Evolutionary conservation across 2,113 vertebrate species (phyloP), one percentile per base, ranked within the genome.

Genomic region (Sisor rabdophorus): DNA sequence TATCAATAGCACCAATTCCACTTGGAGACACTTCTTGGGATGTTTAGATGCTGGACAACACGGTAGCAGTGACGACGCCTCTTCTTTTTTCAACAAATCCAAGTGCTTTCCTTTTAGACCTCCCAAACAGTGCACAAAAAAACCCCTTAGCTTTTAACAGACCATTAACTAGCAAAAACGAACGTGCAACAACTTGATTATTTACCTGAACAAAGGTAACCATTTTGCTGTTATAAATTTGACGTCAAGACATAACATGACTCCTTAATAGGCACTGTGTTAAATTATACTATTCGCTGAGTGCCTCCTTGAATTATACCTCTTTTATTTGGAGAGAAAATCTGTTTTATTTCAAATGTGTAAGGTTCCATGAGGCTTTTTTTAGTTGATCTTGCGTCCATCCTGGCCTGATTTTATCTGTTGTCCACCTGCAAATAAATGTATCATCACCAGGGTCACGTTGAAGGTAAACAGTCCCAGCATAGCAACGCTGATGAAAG

Each of bases 151-250:
- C 13, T 72, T 68, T 79, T 60, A 76, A 82, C 28, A 20, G 50
- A 54, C 50, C 50, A 64, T 20, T 53, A 50, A 73, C 54, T 58
- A 71, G 64, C 78, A 74, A 85, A 82, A 83, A 67, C 61, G 82
- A 81, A 77, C 84, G 36, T 87, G 83, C 71, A 76, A 82, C 83
- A 77, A 86, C 87, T 82, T 56, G 79, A 86, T 59, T 54, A 17
- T 13, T 64, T 40, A 60, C 64, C 47, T 60, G 50, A 73, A 76
- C 74, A 73, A 56, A 78, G 44, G 68, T 71, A 77, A 81, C 64
- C 58, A 64, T 79, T 78, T 67, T 77, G 32, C 60, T 40, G 16
- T 13, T 22, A 77, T 58, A 73, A 82, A 80, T 83, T 71, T 59
- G 32, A 71, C 40, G 20, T 75, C 81, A 71, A 70, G 50, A 68